These are phyloP conservation scores for Akabosia matsudoensis DNA, from an alignment of 1,140 invertebrate genomes.

Conservation along the genomic window DNA sequence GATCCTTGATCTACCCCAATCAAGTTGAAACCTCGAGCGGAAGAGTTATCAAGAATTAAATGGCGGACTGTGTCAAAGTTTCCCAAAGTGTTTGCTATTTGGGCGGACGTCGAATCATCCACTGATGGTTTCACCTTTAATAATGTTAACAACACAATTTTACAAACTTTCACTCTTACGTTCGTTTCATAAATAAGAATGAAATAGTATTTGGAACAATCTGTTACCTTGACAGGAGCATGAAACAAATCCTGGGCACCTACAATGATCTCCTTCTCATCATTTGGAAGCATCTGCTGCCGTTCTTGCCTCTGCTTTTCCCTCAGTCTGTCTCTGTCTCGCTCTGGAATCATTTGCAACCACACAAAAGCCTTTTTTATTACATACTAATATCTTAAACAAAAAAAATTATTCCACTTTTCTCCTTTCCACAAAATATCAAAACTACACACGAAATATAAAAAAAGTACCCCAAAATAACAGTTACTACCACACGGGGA, in stretches of 20 bases:
- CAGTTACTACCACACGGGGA: no score
- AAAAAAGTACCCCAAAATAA: no score
- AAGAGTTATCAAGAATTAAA: conserved; percentile 60
- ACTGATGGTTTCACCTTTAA: conserved; percentile 64
- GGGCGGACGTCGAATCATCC: conserved; percentile 66
- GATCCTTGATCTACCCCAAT: conserved; percentile 64
- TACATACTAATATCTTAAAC: no score
- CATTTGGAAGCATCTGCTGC: conserved; percentile 65
- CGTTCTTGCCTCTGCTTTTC: conserved; percentile 68
- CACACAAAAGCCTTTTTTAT: neutral
- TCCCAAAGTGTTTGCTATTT: conserved; percentile 70
- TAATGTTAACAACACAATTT: no score
- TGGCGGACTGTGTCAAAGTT: conserved; percentile 66
- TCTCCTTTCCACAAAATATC: no score
- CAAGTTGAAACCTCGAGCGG: conserved; percentile 54
- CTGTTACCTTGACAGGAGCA: conserved; percentile 61
- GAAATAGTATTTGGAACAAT: no score
- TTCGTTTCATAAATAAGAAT: conserved; percentile 33
- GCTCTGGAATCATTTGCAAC: conserved; percentile 37
- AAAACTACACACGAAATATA: no score
- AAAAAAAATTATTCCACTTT: no score
- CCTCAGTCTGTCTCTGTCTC: conserved; percentile 66
- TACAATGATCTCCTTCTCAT: conserved; percentile 53
- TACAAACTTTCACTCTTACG: conserved; percentile 43
- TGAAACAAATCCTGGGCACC: conserved; percentile 55